These are phyloP conservation scores for Microctonus aethiopoides DNA, from an alignment of 2,888 invertebrate genomes.

Conservation along the genomic window DNA sequence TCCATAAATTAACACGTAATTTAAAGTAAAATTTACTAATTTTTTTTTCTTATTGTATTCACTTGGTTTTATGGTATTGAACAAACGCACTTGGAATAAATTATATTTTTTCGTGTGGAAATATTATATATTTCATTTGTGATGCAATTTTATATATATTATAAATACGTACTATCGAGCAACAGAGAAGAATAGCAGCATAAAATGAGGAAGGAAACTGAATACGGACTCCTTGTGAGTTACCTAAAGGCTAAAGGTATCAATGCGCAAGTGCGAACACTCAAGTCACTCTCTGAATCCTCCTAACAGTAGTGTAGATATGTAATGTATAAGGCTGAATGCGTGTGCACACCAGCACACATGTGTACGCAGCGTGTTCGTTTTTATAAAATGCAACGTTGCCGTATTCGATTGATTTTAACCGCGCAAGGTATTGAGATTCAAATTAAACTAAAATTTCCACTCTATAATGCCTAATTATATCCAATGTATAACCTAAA, in stretches of 20 bases:
- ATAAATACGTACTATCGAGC: neutral
- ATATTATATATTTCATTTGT: neutral
- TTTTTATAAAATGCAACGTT: constrained; percentile 9
- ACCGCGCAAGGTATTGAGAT: neutral
- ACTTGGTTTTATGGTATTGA: neutral
- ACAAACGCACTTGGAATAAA: neutral
- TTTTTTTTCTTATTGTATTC: too few relatives aligned
- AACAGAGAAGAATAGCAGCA: neutral
- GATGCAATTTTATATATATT: neutral
- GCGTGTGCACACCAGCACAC: constrained; percentile 17
- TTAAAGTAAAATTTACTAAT: neutral
- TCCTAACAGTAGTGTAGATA: too few relatives aligned
- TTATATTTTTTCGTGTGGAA: too few relatives aligned
- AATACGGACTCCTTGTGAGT: neutral
- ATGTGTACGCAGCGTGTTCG: constrained; percentile 25
- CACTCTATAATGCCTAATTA: too few relatives aligned
- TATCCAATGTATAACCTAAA: too few relatives aligned
- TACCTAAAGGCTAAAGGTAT: constrained; percentile 16
- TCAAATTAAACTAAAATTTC: neutral
- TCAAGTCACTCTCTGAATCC: constrained; percentile 9
- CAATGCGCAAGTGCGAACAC: constrained; percentile 21
- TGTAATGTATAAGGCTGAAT: neutral
- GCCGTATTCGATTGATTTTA: constrained; percentile 3
- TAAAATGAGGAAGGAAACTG: neutral
- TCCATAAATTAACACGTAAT: neutral